phyloP scores from a whole-genome alignment of 1,140 invertebrate genomes.

The Belonocnema kinseyi region DNA sequence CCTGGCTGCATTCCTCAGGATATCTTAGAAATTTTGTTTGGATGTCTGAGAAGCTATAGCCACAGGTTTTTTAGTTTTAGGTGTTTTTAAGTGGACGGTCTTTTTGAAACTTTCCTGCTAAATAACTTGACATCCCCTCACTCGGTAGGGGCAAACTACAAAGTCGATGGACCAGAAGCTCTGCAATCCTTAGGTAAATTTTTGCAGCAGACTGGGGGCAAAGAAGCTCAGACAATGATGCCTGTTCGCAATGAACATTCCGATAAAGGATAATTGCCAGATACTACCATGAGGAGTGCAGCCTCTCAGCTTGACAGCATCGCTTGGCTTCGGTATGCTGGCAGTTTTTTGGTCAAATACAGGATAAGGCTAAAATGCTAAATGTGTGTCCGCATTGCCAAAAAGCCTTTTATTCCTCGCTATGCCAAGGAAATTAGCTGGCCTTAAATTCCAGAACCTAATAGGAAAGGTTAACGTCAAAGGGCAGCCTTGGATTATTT shows the following conservation, averaged over 20 bases:
- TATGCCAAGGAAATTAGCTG: background rate
- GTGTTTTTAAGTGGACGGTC: background rate
- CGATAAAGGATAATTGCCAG: background rate
- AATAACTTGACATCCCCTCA: background rate
- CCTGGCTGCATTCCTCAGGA: background rate
- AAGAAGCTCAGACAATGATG: background rate
- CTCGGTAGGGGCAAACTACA: background rate
- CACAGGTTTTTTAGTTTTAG: background rate
- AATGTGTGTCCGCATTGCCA: background rate
- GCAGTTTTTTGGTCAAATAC: background rate
- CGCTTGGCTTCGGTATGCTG: background rate
- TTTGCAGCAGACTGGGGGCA: too few relatives aligned
- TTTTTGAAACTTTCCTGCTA: background rate
- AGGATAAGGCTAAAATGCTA: background rate
- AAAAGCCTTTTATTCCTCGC: background rate
- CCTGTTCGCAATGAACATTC: too few relatives aligned
- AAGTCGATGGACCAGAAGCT: background rate
- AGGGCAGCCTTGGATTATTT: background rate
- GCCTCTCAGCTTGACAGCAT: background rate
- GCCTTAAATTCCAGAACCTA: background rate
- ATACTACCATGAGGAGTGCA: background rate
- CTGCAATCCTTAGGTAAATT: background rate
- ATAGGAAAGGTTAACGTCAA: background rate
- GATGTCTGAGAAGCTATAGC: background rate
- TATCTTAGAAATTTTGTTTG: background rate